Evolutionary conservation across 2,797 vertebrate genomes (phyloP).

Genomic region (Mormyrops attenuatus): DNA sequence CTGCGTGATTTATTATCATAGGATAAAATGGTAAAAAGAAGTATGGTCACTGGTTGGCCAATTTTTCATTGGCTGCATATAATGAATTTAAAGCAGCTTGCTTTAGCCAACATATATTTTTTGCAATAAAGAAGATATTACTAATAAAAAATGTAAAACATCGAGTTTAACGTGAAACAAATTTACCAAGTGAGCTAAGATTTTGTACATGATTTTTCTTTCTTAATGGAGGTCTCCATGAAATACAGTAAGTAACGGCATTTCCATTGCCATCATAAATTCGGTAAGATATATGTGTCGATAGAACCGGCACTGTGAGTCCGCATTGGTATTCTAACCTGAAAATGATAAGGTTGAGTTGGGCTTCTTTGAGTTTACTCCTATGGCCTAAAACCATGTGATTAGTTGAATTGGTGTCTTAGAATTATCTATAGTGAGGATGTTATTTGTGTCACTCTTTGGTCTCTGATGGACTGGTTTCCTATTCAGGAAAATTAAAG

Average conservation of each 20-base stretch:
- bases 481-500: conserved; percentile 3
- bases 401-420: neutral
- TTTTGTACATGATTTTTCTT: neutral
- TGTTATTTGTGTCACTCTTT: neutral
- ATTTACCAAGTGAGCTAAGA: neutral
- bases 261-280: neutral
- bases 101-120: neutral
- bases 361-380: neutral
- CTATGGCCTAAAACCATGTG: neutral
- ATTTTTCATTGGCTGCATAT: neutral
- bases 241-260: neutral
- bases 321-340: neutral
- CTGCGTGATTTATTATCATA: neutral
- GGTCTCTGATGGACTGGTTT: neutral
- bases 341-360: neutral
- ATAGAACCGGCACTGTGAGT: neutral
- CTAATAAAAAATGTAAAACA: neutral
- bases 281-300: neutral
- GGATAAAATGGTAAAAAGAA: neutral
- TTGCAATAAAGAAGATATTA: neutral
- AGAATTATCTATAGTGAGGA: neutral
- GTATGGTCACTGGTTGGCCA: neutral
- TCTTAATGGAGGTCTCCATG: neutral
- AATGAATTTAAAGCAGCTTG: neutral
- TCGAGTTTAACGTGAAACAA: neutral